phyloP scores from a whole-genome alignment of 2,797 vertebrate genomes.

The Falco naumanni region DNA sequence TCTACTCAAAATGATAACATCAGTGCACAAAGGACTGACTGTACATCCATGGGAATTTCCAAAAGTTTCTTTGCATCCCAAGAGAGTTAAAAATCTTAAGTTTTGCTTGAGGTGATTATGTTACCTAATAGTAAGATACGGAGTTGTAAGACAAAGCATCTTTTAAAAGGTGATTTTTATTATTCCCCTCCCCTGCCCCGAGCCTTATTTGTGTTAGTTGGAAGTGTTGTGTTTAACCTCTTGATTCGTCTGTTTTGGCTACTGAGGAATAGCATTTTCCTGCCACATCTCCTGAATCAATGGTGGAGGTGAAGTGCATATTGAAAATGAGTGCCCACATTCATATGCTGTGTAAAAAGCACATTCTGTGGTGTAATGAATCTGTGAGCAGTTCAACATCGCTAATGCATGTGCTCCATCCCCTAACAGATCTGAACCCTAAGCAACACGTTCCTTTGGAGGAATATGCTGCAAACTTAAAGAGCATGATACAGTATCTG shows the following conservation, averaged over 20 bases:
- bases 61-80: not conserved
- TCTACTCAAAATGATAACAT: not conserved
- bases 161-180: not conserved
- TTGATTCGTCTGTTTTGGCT: not conserved
- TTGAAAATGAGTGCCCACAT: not conserved
- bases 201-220: not conserved
- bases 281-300: accelerated
- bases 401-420: not conserved
- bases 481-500: conserved; percentile 83
- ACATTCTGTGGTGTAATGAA: accelerated
- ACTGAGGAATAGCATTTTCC: not conserved
- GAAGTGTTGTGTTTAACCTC: not conserved
- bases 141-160: not conserved
- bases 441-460: conserved; percentile 90
- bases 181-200: accelerated
- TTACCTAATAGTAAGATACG: accelerated
- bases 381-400: not conserved
- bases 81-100: not conserved
- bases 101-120: not conserved
- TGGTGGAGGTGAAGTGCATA: not conserved
- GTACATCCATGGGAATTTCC: accelerated
- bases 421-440: conserved; percentile 84
- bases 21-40: not conserved
- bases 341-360: accelerated
- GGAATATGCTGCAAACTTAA: conserved; percentile 87